Percentiles rank a stretch among this genome's conserved stretches.
phyloP scores from a whole-genome alignment of 2,113 vertebrate species.

The Eclectus roratus region DNA sequence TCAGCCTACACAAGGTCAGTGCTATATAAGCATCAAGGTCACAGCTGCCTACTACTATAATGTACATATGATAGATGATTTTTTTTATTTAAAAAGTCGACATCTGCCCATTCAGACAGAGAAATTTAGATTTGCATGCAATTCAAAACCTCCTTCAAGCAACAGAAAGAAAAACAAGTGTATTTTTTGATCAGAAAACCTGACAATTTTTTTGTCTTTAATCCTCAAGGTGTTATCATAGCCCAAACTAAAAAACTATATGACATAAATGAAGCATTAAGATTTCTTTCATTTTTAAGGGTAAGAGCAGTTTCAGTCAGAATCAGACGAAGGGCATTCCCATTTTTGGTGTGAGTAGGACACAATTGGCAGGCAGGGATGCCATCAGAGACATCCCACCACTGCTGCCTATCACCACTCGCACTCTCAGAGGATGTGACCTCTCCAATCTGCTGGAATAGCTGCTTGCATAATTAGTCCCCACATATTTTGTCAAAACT shows the following conservation, averaged over 20 bases:
- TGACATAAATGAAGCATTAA: not conserved
- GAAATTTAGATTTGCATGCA: not conserved
- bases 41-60: not conserved
- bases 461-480: not conserved
- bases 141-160: not conserved
- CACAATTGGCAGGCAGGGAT: not conserved
- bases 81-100: not conserved
- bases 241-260: not conserved
- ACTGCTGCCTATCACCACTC: not conserved
- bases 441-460: not conserved
- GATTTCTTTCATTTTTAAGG: not conserved
- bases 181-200: not conserved
- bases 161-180: not conserved
- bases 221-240: not conserved
- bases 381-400: not conserved
- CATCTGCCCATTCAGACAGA: not conserved
- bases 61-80: not conserved
- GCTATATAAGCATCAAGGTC: not conserved
- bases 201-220: not conserved
- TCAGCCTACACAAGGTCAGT: not conserved
- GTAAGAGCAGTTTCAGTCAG: not conserved
- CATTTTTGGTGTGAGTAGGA: not conserved
- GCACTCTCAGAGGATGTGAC: not conserved
- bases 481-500: not conserved
- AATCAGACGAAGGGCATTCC: not conserved